These are phyloP conservation scores for Callitettix versicolor DNA, from an alignment of 1,140 invertebrate genomes.

Conservation along the genomic window DNA sequence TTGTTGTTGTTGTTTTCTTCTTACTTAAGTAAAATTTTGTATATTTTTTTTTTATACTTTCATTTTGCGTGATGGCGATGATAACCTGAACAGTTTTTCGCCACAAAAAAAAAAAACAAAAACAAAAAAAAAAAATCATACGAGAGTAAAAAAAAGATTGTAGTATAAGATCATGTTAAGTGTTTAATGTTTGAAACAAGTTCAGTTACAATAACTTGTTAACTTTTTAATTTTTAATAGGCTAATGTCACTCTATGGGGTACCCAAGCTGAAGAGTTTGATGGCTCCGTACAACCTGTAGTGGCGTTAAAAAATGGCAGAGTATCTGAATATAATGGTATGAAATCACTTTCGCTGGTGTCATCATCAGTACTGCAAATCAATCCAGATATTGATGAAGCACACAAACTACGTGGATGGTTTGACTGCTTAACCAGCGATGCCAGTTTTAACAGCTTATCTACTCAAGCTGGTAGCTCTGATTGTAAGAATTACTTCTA, in stretches of 20 bases:
- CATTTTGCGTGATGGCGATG: too few species aligned
- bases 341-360: conserved; percentile 51
- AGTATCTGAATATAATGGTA: conserved; percentile 59
- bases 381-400: conserved; percentile 83
- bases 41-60: too few species aligned
- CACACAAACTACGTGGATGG: conserved; percentile 80
- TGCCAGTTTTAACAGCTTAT: conserved; percentile 54
- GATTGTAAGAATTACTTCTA: neutral
- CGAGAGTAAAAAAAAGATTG: too few species aligned
- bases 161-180: too few species aligned
- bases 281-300: conserved; percentile 61
- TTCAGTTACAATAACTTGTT: too few species aligned
- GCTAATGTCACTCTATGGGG: conserved; percentile 66
- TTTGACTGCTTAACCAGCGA: conserved; percentile 49
- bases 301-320: conserved; percentile 69
- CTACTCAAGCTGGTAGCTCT: conserved; percentile 39
- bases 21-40: too few species aligned
- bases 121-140: too few species aligned
- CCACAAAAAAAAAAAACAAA: too few species aligned
- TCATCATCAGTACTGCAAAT: conserved; percentile 52
- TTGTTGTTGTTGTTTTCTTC: too few species aligned
- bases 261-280: conserved; percentile 72
- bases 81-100: too few species aligned
- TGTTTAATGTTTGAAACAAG: too few species aligned
- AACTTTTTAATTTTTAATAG: too few species aligned